A percentile compares a stretch with the other conserved stretches of the same genome.
Conservation (phyloP, 2,797 vertebrate genomes). For the Setipinna tenuifilis region DNA sequence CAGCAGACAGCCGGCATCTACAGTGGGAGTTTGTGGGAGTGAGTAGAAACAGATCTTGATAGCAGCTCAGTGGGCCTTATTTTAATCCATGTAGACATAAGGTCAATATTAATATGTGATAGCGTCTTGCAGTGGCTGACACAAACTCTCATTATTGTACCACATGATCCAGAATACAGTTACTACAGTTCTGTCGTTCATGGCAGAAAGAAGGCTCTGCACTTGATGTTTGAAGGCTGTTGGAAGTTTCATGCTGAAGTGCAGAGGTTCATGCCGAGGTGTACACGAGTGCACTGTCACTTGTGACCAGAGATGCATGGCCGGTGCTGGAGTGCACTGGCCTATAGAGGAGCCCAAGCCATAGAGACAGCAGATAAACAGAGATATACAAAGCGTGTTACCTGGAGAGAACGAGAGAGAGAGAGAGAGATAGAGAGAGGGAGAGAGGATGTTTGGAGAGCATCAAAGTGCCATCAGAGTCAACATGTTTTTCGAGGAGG, state of each 20-base stretch:
- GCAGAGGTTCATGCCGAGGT: too few species aligned
- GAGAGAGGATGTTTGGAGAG: conserved; percentile 72
- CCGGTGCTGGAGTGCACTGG: not conserved
- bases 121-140: not conserved
- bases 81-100: not conserved
- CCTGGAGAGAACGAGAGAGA: conserved; percentile 1
- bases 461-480: conserved; percentile 23
- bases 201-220: too few species aligned
- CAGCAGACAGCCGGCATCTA: not conserved
- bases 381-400: not conserved
- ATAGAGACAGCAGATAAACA: conserved; percentile 24
- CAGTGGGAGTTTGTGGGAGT: not conserved
- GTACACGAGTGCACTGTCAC: not conserved
- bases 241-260: not conserved
- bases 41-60: not conserved
- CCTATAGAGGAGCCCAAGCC: not conserved
- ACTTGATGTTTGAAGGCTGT: too few species aligned
- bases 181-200: too few species aligned
- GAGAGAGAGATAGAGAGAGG: conserved; percentile 49
- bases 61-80: not conserved
- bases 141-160: not conserved
- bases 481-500: conserved; percentile 55
- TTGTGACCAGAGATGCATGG: not conserved
- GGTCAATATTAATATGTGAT: not conserved
- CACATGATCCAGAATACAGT: too few species aligned